Percentiles rank a stretch among this genome's conserved stretches.
phyloP scores from a whole-genome alignment of 2,888 invertebrate genomes.

The Platycheirus albimanus region DNA sequence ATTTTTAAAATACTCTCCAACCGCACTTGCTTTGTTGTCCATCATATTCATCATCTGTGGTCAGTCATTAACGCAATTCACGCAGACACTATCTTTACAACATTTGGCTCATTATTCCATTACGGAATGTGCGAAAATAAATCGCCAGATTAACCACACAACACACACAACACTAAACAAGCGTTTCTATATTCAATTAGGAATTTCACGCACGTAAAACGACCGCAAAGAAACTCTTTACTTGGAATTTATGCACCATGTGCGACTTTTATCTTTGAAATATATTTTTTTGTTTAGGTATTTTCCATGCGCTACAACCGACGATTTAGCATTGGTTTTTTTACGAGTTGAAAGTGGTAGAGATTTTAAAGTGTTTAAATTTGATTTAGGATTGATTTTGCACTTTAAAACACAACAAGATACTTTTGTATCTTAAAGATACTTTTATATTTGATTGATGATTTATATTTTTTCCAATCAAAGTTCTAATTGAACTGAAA shows the following conservation, averaged over 20 bases:
- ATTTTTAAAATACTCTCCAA: constrained; percentile 28
- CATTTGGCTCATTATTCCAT: constrained; percentile 21
- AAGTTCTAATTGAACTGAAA: no score
- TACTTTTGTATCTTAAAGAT: constrained; percentile 23
- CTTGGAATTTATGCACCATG: constrained; percentile 69
- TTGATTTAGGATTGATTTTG: background rate
- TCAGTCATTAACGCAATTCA: background rate
- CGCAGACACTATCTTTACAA: background rate
- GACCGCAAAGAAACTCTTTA: constrained; percentile 72
- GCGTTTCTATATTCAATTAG: constrained; percentile 36
- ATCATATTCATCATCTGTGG: constrained; percentile 35
- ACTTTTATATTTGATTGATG: background rate
- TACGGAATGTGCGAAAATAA: background rate
- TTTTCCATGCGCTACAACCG: constrained; percentile 38
- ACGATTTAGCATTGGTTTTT: constrained; percentile 46
- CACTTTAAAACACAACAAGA: background rate
- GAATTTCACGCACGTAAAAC: constrained; percentile 65
- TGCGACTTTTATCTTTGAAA: constrained; percentile 56
- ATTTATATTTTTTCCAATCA: no score
- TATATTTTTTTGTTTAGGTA: no score
- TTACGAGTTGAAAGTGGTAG: constrained; percentile 24
- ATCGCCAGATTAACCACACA: constrained; percentile 14
- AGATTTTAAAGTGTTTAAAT: constrained; percentile 20
- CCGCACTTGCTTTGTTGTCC: background rate
- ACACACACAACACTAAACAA: constrained; percentile 11